Base-by-base conservation (phyloP, 2,113 vertebrate genomes). In the Heterotilapia buettikoferi region DNA sequence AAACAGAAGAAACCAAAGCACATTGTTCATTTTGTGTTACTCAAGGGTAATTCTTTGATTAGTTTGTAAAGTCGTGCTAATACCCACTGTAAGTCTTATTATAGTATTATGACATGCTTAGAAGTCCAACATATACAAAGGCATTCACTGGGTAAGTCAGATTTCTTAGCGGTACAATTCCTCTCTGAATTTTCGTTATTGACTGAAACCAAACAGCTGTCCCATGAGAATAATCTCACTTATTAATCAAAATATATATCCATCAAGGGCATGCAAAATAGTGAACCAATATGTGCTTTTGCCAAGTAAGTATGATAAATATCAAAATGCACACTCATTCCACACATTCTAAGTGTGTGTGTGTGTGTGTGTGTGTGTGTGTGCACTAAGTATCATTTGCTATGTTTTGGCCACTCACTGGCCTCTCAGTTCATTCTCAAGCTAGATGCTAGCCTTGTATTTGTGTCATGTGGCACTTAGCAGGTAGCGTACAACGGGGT, bases 21-120 rank as follows among this genome's bases (percentile, higher is more conserved):
- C 88, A 87, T 56, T 86, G 92, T 86, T 93, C 73, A 33, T 61
- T 88, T 87, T 86, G 85, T 93, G 91, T 88, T 86, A 83, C 89
- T 93, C 73, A 40, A 71, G 73, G 80, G 84, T 93, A 91, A 93
- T 92, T 93, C 61, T 56, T 86, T 93, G 94, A 96, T 96, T 96
- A 96, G 73, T 92, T 92, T 96, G 86, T 86, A 89, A 85, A 81
- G 59, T 86, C 54, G 26, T 89, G 40, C 71, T 94, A 89, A 94
- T 92, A 79, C 82, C 80, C 57, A 86, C 81, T 88, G 80, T 93
- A 91, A 92, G 84, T 61, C 85, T 54, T 84, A 38, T 86, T 82
- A 87, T 87, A 86, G 14, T 31, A 54, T 56, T 79, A 5, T 90
- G 79, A 36, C 21, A 24, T 82, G 57, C 33, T 29, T 52, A 26